These are phyloP conservation scores for Vanessa tameamea DNA, from an alignment of 1,140 invertebrate genomes.

Conservation along the genomic window DNA sequence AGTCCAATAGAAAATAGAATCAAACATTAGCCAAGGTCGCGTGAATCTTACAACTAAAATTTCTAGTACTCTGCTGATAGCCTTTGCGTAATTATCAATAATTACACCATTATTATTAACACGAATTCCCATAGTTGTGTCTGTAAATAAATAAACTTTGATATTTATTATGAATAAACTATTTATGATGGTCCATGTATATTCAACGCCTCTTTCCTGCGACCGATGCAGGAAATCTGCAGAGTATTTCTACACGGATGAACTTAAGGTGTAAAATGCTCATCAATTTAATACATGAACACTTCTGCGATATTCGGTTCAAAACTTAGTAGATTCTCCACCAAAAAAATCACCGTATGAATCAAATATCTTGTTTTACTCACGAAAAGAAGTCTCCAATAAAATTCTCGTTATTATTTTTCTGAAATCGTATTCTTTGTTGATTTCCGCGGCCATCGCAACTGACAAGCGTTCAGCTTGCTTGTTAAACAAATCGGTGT, in stretches of 20 bases:
- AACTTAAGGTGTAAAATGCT: too few species aligned
- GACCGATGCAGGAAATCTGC: too few species aligned
- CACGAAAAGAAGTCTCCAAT: conserved; percentile 91
- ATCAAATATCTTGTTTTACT: conserved; percentile 48
- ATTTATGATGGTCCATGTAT: too few species aligned
- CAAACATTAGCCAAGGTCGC: conserved; percentile 36
- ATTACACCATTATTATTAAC: conserved; percentile 24
- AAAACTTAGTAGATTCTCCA: too few species aligned
- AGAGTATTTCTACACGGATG: too few species aligned
- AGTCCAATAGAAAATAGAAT: conserved; percentile 36
- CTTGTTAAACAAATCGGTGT: conserved; percentile 87
- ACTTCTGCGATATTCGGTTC: too few species aligned
- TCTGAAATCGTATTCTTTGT: conserved; percentile 83
- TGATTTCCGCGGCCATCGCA: conserved; percentile 82
- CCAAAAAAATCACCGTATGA: too few species aligned
- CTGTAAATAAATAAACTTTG: conserved; percentile 23
- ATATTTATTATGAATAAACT: too few species aligned
- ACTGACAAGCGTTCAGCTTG: conserved; percentile 82
- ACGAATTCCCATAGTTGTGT: conserved; percentile 37
- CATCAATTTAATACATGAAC: too few species aligned
- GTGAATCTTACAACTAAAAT: conserved; percentile 34
- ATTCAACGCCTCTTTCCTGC: too few species aligned
- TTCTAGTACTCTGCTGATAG: conserved; percentile 36
- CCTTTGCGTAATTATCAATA: conserved; percentile 34
- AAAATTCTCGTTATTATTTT: conserved; percentile 87